Conservation (phyloP, 2,888 invertebrate genomes). For the Nebria brevicollis region DNA sequence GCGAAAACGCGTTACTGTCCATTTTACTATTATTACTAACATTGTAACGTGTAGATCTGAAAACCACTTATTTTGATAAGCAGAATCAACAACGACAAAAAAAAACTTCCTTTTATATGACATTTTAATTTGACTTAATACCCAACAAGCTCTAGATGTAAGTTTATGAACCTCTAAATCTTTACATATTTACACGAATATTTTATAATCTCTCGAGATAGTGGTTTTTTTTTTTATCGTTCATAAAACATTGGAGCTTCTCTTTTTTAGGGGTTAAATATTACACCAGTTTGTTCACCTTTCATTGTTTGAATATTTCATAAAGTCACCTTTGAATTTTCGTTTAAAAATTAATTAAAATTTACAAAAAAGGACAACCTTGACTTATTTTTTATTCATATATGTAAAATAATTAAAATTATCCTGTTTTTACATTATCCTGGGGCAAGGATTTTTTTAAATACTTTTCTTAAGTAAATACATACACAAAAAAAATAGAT, state of each 20-base stretch:
- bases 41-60: neutral
- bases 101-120: neutral
- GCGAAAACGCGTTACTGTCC: neutral
- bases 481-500: neutral
- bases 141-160: neutral
- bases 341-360: neutral
- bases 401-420: neutral
- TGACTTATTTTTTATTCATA: neutral
- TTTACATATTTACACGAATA: neutral
- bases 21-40: neutral
- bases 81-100: neutral
- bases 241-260: neutral
- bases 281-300: neutral
- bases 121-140: slow-evolving; percentile 1
- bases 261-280: neutral
- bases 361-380: neutral
- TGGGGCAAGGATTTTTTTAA: neutral
- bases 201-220: neutral
- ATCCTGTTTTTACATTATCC: neutral
- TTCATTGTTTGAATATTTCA: neutral
- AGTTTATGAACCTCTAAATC: neutral
- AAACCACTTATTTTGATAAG: neutral
- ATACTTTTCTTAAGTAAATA: neutral
- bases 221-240: neutral
- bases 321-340: neutral